phyloP scores from a whole-genome alignment of 2,888 invertebrate genomes.

The Philereme vetulata region DNA sequence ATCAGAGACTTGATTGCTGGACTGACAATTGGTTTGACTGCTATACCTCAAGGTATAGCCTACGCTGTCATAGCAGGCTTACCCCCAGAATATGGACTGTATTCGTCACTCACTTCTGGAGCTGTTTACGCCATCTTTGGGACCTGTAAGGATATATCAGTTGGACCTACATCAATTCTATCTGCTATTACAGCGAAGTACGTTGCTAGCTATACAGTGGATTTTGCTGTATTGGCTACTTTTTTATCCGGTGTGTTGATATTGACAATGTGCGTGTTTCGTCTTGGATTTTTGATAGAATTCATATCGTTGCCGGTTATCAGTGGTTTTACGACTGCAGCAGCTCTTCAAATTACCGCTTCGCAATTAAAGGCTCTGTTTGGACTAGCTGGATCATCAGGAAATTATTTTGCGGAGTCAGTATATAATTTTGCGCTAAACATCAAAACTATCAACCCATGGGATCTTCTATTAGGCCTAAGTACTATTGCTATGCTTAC shows the following conservation, averaged over 20 bases:
- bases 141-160: constrained; percentile 89
- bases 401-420: constrained; percentile 86
- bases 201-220: constrained; percentile 84
- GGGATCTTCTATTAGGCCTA: constrained; percentile 81
- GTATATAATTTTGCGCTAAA: constrained; percentile 84
- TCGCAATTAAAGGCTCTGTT: constrained; percentile 91
- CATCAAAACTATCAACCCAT: constrained; percentile 82
- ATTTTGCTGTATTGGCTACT: constrained; percentile 88
- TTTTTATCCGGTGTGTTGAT: constrained; percentile 90
- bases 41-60: constrained; percentile 92
- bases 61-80: constrained; percentile 91
- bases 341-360: constrained; percentile 92
- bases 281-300: constrained; percentile 59
- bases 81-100: constrained; percentile 90
- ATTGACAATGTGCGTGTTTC: constrained; percentile 87
- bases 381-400: constrained; percentile 84
- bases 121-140: constrained; percentile 95
- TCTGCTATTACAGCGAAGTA: constrained; percentile 90
- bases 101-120: constrained; percentile 95
- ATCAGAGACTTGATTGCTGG: background rate
- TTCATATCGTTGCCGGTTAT: constrained; percentile 94
- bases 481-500: background rate
- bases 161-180: constrained; percentile 95
- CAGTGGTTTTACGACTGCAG: constrained; percentile 92
- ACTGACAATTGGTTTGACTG: constrained; percentile 89